Evolutionary conservation across 1,140 invertebrate species (phyloP).

Genomic region (Hycleus cichorii): DNA sequence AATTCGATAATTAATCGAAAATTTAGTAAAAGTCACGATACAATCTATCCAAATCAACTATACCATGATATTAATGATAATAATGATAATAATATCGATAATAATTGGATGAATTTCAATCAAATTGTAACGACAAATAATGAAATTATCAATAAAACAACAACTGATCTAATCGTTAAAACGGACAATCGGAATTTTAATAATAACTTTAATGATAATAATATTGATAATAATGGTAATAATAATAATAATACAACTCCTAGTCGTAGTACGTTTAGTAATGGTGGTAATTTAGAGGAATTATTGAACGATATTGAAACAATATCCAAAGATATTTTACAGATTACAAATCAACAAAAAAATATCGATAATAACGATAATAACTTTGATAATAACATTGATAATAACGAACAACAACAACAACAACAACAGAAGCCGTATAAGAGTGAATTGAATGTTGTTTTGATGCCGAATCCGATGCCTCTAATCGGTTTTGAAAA

Average conservation of each 20-base stretch:
- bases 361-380: background rate
- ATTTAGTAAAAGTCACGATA: conserved; percentile 27
- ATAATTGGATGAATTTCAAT: conserved; percentile 25
- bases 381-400: background rate
- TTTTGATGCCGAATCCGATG: conserved; percentile 40
- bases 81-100: no score
- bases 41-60: conserved; percentile 2
- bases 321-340: conserved; percentile 41
- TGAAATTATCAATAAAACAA: conserved; percentile 26
- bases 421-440: conserved; percentile 24
- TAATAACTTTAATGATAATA: background rate
- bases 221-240: background rate
- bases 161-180: conserved; percentile 35
- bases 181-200: conserved; percentile 34
- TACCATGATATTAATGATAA: conserved; percentile 19
- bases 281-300: conserved; percentile 43
- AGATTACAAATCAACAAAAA: conserved; percentile 27
- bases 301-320: conserved; percentile 46
- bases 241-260: background rate
- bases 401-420: conserved; percentile 7
- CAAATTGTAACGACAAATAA: conserved; percentile 24
- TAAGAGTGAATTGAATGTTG: conserved; percentile 38
- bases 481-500: conserved; percentile 38
- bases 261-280: conserved; percentile 36
- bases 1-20: background rate